Evolutionary conservation across 1,140 invertebrate species (phyloP).

Genomic region (Drosophila orosa): DNA sequence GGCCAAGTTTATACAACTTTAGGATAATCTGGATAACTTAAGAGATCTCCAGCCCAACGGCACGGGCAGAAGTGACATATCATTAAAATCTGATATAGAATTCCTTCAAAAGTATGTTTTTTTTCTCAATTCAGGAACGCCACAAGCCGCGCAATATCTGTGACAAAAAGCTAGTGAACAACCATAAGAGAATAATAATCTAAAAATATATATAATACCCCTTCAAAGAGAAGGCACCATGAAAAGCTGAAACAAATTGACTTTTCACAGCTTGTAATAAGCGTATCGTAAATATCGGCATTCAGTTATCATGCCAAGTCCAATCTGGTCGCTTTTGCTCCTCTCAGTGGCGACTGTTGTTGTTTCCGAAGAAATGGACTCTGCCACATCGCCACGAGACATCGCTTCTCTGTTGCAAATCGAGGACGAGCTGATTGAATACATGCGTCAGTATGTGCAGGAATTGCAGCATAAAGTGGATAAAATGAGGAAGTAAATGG

Average conservation of each 20-base stretch:
- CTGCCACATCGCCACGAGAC: constrained; percentile 41
- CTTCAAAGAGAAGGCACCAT: background rate
- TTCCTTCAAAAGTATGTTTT: too few species aligned
- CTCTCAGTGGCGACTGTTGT: background rate
- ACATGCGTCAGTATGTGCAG: constrained; percentile 23
- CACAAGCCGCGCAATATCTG: too few species aligned
- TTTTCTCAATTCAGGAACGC: too few species aligned
- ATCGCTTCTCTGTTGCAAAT: constrained; percentile 22
- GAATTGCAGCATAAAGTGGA: constrained; percentile 19
- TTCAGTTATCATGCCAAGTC: background rate
- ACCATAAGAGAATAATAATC: background rate
- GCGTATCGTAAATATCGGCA: background rate
- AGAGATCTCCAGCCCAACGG: too few species aligned
- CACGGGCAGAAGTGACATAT: too few species aligned
- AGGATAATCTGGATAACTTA: too few species aligned
- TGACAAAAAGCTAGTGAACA: background rate
- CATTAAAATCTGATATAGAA: too few species aligned
- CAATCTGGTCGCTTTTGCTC: constrained; percentile 21
- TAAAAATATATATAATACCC: background rate
- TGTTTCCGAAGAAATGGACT: background rate
- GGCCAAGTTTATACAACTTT: too few species aligned
- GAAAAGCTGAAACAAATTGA: background rate
- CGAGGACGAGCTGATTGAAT: constrained; percentile 41
- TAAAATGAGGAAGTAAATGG: constrained; percentile 11
- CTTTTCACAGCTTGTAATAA: background rate